phyloP scores from a whole-genome alignment of 2,888 invertebrate species.

The Metacarcinus magister region DNA sequence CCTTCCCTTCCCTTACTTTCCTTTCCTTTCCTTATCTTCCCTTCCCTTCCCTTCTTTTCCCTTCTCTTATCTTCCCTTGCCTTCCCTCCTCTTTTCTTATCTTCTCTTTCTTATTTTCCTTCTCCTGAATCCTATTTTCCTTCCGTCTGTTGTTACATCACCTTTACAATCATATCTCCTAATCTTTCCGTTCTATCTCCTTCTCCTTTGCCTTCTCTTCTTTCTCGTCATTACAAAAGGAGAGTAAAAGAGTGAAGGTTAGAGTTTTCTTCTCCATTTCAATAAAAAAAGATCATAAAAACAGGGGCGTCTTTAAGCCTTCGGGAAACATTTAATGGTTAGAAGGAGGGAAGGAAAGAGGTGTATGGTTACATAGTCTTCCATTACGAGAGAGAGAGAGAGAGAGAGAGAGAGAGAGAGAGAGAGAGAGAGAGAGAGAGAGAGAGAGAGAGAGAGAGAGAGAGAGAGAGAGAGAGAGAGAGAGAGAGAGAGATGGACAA shows the following conservation, averaged over 20 bases:
- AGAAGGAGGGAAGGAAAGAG: background rate
- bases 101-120: no score
- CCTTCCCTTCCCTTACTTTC: background rate
- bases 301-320: background rate
- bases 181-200: background rate
- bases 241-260: background rate
- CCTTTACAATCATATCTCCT: no score
- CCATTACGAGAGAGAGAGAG: background rate
- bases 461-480: constrained; percentile 26
- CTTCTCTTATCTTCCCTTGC: no score
- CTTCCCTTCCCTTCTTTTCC: background rate
- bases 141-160: no score
- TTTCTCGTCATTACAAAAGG: background rate
- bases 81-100: no score
- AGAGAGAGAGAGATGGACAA: background rate
- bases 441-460: constrained; percentile 4
- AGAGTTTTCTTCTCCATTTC: background rate
- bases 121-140: no score
- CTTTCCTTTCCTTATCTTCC: background rate
- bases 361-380: background rate
- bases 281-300: background rate
- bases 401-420: background rate
- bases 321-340: background rate
- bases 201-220: background rate
- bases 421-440: background rate